Evolutionary conservation across 2,113 vertebrate species (phyloP), one percentile per base, ranked within the genome.

Genomic region (Microcebus tavaratra): DNA sequence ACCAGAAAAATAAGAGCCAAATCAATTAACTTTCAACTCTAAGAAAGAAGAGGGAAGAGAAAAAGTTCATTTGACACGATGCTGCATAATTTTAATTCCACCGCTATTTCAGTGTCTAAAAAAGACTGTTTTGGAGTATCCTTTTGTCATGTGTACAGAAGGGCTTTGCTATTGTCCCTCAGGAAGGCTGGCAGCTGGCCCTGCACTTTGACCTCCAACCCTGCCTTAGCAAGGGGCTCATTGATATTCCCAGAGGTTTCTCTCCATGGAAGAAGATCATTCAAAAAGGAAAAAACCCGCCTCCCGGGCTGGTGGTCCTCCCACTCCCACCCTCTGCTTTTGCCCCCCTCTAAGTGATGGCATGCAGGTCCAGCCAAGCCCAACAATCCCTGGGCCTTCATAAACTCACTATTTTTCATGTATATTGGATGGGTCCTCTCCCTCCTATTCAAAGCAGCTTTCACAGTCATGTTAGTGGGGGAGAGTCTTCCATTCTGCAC

Each of bases 171-270:
- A 98, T 98, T 98, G 98, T 98, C 98, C 93, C 83, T 88, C 85
- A 96, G 98, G 98, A 98, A 99, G 97, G 97, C 98, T 98, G 98
- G 99, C 99, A 99, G 99, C 99, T 99, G 99, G 98, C 99, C 98
- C 98, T 99, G 98, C 97, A 95, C 98, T 99, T 94, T 98, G 98
- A 99, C 99, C 98, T 98, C 98, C 98, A 98, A 98, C 99, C 98
- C 91, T 86, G 97, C 97, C 98, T 97, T 98, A 98, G 98, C 98
- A 96, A 98, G 98, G 98, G 98, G 96, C 96, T 98, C 98, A 98
- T 98, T 99, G 98, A 98, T 92, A 96, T 98, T 98, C 98, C 92
- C 98, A 95, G 97, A 96, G 98, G 98, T 98, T 98, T 98, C 98
- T 98, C 98, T 98, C 98, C 97, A 98, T 97, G 97, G 98, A 98